Conservation (phyloP, 2,797 vertebrate species). For the Oreochromis grahami region DNA sequence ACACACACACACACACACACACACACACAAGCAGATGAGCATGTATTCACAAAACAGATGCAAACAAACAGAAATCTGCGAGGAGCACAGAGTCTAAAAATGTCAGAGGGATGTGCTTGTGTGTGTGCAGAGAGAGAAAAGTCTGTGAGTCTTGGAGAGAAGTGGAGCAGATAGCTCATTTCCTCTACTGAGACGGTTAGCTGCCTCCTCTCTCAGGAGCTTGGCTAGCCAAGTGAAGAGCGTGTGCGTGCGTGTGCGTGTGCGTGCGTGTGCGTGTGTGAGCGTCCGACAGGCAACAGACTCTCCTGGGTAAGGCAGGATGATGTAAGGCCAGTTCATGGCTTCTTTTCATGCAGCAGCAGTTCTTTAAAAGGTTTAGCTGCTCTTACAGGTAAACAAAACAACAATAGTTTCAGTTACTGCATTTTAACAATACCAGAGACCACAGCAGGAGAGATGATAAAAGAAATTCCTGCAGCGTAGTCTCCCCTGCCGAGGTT, state of each 20-base stretch:
- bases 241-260: neutral
- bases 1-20: neutral
- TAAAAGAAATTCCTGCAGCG: neutral
- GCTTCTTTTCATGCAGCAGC: neutral
- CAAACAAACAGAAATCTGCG: slow-evolving; percentile 46
- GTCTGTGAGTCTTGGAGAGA: slow-evolving; percentile 28
- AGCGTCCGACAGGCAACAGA: slow-evolving; percentile 27
- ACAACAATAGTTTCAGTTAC: neutral
- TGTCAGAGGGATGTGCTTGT: slow-evolving; percentile 14
- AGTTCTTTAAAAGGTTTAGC: neutral
- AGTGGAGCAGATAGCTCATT: slow-evolving; percentile 71
- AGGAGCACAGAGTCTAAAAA: slow-evolving; percentile 29
- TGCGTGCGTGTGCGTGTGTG: neutral
- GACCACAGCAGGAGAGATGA: neutral
- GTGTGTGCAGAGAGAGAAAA: neutral
- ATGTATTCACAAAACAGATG: slow-evolving; percentile 20
- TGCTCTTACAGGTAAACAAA: neutral
- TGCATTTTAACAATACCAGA: neutral
- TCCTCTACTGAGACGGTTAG: slow-evolving; percentile 60
- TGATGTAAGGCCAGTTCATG: slow-evolving; percentile 52
- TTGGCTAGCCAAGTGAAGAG: slow-evolving; percentile 43
- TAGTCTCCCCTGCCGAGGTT: neutral
- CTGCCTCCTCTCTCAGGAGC: slow-evolving; percentile 56
- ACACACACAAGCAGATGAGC: neutral
- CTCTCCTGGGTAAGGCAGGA: slow-evolving; percentile 29